Evolutionary conservation across 2,113 vertebrate species (phyloP).

Genomic region (Tamias sibiricus): DNA sequence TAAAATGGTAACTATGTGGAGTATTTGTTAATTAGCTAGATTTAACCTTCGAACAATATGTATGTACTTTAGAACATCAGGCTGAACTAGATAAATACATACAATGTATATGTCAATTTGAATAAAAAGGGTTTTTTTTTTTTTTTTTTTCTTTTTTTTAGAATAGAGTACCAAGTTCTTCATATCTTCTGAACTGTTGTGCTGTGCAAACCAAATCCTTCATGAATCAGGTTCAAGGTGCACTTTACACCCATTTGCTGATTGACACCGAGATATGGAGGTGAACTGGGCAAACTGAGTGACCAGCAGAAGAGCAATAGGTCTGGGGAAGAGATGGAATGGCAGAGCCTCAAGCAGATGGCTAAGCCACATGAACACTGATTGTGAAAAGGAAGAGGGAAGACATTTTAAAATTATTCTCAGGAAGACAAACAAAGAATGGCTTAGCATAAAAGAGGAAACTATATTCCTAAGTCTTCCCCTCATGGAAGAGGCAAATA

Average conservation of each 20-base stretch:
- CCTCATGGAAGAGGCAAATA: not conserved
- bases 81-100: no score
- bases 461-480: not conserved
- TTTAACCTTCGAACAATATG: not conserved
- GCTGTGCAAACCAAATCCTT: not conserved
- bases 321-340: not conserved
- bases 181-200: not conserved
- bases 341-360: not conserved
- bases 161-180: not conserved
- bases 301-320: not conserved
- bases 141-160: no score
- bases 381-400: not conserved
- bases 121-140: no score
- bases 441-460: not conserved
- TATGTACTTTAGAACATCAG: not conserved
- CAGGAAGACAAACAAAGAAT: not conserved
- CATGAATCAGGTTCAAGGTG: not conserved
- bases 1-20: no score
- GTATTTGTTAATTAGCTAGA: not conserved
- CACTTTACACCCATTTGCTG: not conserved
- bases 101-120: no score
- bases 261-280: not conserved
- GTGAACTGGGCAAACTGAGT: not conserved
- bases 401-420: constrained; percentile 9
- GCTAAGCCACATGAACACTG: not conserved